Conservation (phyloP, 2,888 invertebrate genomes). For the Amiota communis region DNA sequence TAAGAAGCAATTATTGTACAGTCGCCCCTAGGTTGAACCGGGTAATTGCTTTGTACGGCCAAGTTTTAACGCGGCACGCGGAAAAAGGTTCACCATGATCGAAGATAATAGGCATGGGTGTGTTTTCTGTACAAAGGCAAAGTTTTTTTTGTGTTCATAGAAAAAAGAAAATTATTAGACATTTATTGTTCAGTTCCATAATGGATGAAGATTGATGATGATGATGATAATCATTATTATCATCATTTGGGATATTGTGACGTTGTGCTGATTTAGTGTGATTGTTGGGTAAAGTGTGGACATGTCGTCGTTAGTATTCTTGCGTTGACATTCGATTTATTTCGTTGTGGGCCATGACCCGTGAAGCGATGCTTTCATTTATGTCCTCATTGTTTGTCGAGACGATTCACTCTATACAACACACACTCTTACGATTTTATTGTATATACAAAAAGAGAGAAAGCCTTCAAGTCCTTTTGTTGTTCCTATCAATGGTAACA, state of each 20-base stretch:
- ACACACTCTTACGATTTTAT: not conserved
- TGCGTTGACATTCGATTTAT: conserved; percentile 20
- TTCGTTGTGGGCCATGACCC: conserved; percentile 31
- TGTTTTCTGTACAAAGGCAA: too few relatives aligned
- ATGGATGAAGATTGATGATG: conserved; percentile 62
- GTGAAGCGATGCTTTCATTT: conserved; percentile 51
- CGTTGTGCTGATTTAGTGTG: conserved; percentile 20
- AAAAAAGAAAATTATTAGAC: conserved; percentile 44
- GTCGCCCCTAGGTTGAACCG: not conserved
- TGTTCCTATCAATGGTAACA: conserved; percentile 34
- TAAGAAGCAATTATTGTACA: conserved; percentile 12
- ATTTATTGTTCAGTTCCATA: conserved; percentile 46
- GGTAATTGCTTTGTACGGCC: not conserved
- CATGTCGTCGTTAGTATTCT: not conserved
- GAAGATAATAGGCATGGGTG: too few relatives aligned
- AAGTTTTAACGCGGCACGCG: not conserved
- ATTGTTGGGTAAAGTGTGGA: not conserved
- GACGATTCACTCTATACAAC: conserved; percentile 31
- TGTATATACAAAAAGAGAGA: not conserved
- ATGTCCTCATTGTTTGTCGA: conserved; percentile 57
- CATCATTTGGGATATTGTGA: conserved; percentile 44
- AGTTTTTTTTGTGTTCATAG: too few relatives aligned
- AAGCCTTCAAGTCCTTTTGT: conserved; percentile 33
- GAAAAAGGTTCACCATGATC: not conserved
- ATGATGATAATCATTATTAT: conserved; percentile 47